A percentile compares a stretch with the other conserved stretches of the same genome.
phyloP scores from a whole-genome alignment of 2,888 invertebrate genomes.

The Ecdyonurus torrentis region DNA sequence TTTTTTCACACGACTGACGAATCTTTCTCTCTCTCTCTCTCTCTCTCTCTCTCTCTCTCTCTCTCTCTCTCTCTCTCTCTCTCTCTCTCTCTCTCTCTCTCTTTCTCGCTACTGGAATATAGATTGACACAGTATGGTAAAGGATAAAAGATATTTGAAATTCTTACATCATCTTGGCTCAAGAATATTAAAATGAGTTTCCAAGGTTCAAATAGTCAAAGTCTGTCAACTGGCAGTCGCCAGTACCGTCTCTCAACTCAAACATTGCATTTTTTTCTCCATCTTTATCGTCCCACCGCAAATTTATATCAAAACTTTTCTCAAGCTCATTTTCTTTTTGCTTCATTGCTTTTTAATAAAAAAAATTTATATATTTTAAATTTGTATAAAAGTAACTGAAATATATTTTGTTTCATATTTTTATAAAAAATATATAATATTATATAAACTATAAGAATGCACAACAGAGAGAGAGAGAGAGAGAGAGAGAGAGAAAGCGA shows the following conservation, averaged over 20 bases:
- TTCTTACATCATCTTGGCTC: neutral
- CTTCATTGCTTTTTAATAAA: neutral
- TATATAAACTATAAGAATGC: too few species aligned
- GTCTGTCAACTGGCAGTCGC: neutral
- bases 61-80: too few species aligned
- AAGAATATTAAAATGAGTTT: neutral
- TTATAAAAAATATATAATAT: too few species aligned
- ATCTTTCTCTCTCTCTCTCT: too few species aligned
- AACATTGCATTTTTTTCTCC: neutral
- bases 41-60: too few species aligned
- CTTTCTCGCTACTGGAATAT: neutral
- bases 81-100: too few species aligned
- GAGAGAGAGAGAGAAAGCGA: too few species aligned
- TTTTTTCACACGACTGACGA: too few species aligned
- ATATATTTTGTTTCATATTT: too few species aligned
- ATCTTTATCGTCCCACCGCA: neutral
- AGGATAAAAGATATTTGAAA: neutral
- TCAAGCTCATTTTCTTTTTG: neutral
- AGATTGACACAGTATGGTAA: neutral
- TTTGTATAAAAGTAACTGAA: too few species aligned
- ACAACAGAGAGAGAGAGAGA: too few species aligned
- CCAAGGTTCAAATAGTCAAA: neutral
- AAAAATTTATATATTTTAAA: too few species aligned
- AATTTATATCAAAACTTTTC: neutral
- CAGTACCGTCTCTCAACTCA: neutral